phyloP scores from a whole-genome alignment of 1,140 invertebrate species.

The Trichomalopsis sarcophagae region DNA sequence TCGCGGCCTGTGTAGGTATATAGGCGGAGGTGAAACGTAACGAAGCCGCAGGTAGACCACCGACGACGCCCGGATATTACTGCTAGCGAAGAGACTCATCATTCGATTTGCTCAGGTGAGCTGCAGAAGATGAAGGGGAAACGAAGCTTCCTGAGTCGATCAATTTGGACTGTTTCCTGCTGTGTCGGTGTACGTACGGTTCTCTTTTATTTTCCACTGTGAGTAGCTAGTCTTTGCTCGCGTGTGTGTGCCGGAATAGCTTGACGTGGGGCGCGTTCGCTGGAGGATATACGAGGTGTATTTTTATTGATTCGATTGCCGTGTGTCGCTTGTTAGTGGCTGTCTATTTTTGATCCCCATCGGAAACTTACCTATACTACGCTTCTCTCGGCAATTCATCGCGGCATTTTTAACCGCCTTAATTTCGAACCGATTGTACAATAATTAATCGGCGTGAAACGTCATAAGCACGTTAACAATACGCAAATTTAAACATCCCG shows the following conservation, averaged over 20 bases:
- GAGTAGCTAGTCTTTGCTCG: too few species aligned
- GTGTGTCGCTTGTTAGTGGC: not conserved
- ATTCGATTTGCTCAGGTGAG: conserved; percentile 63
- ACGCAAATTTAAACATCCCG: too few species aligned
- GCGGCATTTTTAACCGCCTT: too few species aligned
- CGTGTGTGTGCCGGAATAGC: not conserved
- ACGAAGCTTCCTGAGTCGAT: conserved; percentile 1
- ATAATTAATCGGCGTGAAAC: too few species aligned
- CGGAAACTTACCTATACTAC: too few species aligned
- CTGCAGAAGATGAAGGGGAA: not conserved
- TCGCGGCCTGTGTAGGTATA: not conserved
- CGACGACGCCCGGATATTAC: conserved; percentile 64
- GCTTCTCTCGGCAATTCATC: too few species aligned
- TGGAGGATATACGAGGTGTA: not conserved
- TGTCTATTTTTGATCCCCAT: not conserved
- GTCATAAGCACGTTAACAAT: too few species aligned
- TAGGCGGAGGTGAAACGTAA: conserved; percentile 59
- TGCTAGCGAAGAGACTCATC: conserved; percentile 62
- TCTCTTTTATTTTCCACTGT: not conserved
- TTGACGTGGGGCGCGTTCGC: not conserved
- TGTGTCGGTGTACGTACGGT: not conserved
- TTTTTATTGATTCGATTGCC: not conserved
- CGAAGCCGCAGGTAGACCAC: conserved; percentile 59
- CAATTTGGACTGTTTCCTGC: not conserved
- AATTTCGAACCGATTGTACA: too few species aligned